Base-by-base conservation (phyloP, 1,140 invertebrate genomes). In the Aphis gossypii region DNA sequence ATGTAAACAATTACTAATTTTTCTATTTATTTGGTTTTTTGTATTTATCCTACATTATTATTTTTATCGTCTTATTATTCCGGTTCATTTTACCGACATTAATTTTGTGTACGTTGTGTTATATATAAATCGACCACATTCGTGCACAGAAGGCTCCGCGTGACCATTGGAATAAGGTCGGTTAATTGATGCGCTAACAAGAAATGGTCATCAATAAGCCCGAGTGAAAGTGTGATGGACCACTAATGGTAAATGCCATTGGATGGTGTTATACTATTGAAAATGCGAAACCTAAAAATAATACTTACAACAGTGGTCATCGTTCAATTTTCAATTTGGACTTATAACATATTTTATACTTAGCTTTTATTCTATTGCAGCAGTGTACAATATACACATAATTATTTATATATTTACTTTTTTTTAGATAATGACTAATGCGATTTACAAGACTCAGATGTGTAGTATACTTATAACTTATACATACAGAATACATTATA, bases 1-100 rank as follows among this genome's bases (percentile, higher is more conserved):
- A 56, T 60, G 51, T 90, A 90, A 90, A 90, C 35, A 90, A 68
- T 90, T 56, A 44, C 89, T n/a, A 90, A 90, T 68, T 44, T 90
- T 68, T 68, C 38, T 41, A n/a, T 68, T 7, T 46, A 44, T 11
- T 60, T 2, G 41, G 21, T 90, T 90, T 60, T 56, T 60, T 56
- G 18, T 44, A 90, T 90, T 68, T 90, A 60, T 23, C 25, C 89
- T 56, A 68, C 56, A 44, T 60, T 68, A 90, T 23, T 60, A n/a
- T 89, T 89, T 23, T 68, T n/a, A 44, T 46, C 41, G 56, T 38
- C 54, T 68, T 90, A 68, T 90, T 90, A 90, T 90, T 90, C 54
- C 88, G 87, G 88, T 89, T 89, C 35, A 89, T 38, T 89, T 89
- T 56, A 89, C 6, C 35, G 0, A 46, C 88, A 56, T 89, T 89